A percentile compares a stretch with the other conserved stretches of the same genome.
phyloP scores from a whole-genome alignment of 2,113 vertebrate genomes.

The Oryzias javanicus region DNA sequence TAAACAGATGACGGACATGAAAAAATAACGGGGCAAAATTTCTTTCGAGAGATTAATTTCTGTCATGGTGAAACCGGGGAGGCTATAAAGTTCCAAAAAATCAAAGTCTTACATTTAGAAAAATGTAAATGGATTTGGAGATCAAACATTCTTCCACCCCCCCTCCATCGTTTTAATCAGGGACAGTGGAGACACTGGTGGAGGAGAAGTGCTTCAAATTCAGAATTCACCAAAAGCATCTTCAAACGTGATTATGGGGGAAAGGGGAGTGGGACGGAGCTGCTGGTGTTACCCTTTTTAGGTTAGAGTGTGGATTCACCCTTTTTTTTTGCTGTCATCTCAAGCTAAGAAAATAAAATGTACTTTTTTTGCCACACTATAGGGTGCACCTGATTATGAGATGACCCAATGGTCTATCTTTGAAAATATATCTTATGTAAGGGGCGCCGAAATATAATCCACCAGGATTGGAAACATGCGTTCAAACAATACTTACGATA shows the following conservation, averaged over 20 bases:
- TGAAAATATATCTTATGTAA: no score
- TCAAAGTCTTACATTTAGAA: constrained; percentile 71
- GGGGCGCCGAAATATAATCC: no score
- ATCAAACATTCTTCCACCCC: constrained; percentile 68
- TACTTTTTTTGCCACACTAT: no score
- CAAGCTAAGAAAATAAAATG: constrained; percentile 2
- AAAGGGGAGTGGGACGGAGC: constrained; percentile 21
- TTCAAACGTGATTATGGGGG: constrained; percentile 60
- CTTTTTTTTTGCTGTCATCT: not conserved
- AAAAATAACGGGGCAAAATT: constrained; percentile 34
- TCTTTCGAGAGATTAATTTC: constrained; percentile 57
- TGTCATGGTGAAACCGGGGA: constrained; percentile 31
- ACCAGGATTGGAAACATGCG: no score
- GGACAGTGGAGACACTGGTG: constrained; percentile 57
- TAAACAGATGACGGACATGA: not conserved
- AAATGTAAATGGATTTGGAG: constrained; percentile 75
- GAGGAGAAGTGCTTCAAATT: constrained; percentile 67
- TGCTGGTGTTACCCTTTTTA: constrained; percentile 32
- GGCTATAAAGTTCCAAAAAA: constrained; percentile 46
- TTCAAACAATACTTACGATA: no score
- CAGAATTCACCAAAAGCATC: constrained; percentile 59
- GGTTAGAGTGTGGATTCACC: not conserved
- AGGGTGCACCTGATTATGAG: no score
- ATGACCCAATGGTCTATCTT: no score
- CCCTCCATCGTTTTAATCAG: constrained; percentile 75